Base-by-base conservation (phyloP, 2,797 vertebrate genomes). In the Epinephelus coioides region DNA sequence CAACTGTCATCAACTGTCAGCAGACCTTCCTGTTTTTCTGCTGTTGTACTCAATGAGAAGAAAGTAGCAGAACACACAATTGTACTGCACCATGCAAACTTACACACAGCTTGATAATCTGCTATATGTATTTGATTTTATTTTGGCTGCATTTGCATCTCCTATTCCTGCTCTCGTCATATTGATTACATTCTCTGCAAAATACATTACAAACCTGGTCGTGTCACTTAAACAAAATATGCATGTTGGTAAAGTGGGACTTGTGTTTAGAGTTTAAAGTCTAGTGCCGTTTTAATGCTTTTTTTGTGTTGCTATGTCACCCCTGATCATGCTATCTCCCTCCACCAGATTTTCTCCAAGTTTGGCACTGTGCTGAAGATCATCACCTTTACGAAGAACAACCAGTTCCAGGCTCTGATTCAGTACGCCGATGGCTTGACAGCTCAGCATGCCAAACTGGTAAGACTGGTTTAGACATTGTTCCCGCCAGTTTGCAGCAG, bases 331-430 rank as follows among this genome's bases (percentile, higher is more conserved):
- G 2, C 2, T 6, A 2, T 53, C 6, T 73, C 5, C 27, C 6
- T 25, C 30, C 19, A 25, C 1, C 66, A 95, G 95, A 95, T 95
- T 78, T 96, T 96, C 78, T 95, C 94, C 0, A 95, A 96, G 69
- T 95, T 95, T 4, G 95, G 95, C 25, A 97, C 97, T 0, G 98
- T 99, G 56, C 91, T 99, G 89, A 99, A 99, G 88, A 98, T 99
- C 47, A 99, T 99, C 78, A 99, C 98, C 0, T 99, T 99, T 86
- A 99, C 98, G 0, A 99, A 99, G 96, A 99, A 99, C 92, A 98
- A 97, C 90, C 98, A 99, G 87, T 99, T 99, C 82, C 98, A 99
- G 93, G 98, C 98, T 2, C 92, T 99, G 57, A 89, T 99, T 74
- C 98, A 99, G 70, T 99, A 98, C n/a, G 95, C 96, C 0, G 98